Percentiles rank a stretch among this genome's conserved stretches.
phyloP scores from a whole-genome alignment of 2,113 vertebrate genomes.

The Boulengeromyrus knoepffleri region DNA sequence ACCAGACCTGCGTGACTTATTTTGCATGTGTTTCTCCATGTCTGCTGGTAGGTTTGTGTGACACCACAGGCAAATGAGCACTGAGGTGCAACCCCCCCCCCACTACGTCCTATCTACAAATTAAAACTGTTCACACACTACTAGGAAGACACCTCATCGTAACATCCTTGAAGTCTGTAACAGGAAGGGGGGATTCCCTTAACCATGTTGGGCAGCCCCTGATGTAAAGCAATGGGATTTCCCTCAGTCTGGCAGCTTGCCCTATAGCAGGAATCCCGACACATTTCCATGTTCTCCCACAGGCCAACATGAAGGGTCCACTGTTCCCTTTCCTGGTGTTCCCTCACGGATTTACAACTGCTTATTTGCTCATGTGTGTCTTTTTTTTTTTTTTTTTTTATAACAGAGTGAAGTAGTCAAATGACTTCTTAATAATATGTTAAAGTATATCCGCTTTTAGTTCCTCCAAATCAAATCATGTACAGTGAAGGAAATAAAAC shows the following conservation, averaged over 20 bases:
- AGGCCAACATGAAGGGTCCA: not conserved
- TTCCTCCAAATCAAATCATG: not conserved
- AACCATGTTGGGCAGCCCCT: slow-evolving; percentile 25
- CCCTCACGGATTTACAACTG: not conserved
- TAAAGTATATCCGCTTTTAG: not conserved
- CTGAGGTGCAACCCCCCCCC: slow-evolving; percentile 35
- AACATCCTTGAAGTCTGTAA: not conserved
- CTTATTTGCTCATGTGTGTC: not conserved
- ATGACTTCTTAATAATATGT: not conserved
- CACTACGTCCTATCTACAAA: slow-evolving; percentile 32
- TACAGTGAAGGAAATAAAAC: not conserved
- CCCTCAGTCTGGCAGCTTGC: slow-evolving; percentile 29
- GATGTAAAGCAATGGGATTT: slow-evolving; percentile 57
- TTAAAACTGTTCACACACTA: slow-evolving; percentile 7
- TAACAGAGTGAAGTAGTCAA: not conserved
- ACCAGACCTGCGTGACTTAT: not conserved
- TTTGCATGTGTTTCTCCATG: slow-evolving; percentile 52
- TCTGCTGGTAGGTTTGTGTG: slow-evolving; percentile 8
- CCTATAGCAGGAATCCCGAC: slow-evolving; percentile 22
- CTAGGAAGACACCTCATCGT: slow-evolving; percentile 36
- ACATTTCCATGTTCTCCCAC: slow-evolving; percentile 5
- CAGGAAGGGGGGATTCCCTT: slow-evolving; percentile 42
- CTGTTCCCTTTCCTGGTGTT: not conserved
- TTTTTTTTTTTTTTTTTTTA: not conserved
- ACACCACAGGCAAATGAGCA: slow-evolving; percentile 29